Conservation (phyloP, 2,113 vertebrate species). For the Melanerpes formicivorus region DNA sequence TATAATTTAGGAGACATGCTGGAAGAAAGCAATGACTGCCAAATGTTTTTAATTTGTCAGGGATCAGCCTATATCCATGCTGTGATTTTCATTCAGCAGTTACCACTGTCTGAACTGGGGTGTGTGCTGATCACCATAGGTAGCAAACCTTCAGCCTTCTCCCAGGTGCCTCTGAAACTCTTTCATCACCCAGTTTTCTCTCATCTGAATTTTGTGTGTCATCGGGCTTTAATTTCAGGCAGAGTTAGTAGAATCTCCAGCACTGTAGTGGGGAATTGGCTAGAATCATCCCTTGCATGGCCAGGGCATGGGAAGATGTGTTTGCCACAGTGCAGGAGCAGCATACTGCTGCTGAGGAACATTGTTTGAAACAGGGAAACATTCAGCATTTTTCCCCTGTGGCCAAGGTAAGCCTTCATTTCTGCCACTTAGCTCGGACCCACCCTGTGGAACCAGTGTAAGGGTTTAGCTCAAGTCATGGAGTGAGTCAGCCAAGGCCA, state of each 20-base stretch:
- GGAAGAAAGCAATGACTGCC: background rate
- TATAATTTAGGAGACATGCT: background rate
- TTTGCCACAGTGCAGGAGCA: conserved; percentile 21
- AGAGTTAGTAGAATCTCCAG: conserved; percentile 30
- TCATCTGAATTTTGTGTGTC: conserved; percentile 48
- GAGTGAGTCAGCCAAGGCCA: background rate
- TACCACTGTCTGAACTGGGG: background rate
- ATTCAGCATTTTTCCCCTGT: conserved; percentile 39
- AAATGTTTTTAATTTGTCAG: conserved; percentile 44
- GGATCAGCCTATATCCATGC: background rate
- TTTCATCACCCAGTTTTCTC: background rate
- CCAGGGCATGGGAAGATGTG: background rate
- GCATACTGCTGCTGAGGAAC: conserved; percentile 23
- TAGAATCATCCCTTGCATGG: background rate
- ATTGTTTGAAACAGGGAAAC: conserved; percentile 48
- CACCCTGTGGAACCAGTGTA: background rate
- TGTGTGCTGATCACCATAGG: background rate
- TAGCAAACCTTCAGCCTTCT: background rate
- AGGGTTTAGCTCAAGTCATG: background rate
- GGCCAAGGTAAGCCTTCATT: conserved; percentile 38
- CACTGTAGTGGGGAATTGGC: conserved; percentile 24
- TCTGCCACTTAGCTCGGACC: conserved; percentile 9
- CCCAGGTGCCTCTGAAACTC: background rate
- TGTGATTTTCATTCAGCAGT: conserved; percentile 4
- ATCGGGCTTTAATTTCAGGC: conserved; percentile 61